Evolutionary conservation across 2,113 vertebrate genomes (phyloP).

Genomic region (Cariama cristata): DNA sequence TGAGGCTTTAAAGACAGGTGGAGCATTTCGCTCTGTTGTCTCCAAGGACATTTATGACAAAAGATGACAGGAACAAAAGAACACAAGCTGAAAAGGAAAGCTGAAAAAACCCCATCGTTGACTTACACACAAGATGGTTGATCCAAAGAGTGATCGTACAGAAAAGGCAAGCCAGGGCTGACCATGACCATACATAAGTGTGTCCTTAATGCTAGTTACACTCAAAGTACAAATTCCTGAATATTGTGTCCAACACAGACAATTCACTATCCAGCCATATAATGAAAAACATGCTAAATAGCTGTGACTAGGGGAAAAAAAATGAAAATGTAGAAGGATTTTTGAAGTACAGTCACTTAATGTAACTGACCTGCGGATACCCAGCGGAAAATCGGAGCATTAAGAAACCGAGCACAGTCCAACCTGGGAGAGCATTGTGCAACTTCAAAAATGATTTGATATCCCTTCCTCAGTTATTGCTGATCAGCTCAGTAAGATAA

Average conservation of each 20-base stretch:
- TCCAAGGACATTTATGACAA: background rate
- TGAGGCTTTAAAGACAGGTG: background rate
- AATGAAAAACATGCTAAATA: background rate
- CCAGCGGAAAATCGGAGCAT: background rate
- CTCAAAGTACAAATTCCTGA: background rate
- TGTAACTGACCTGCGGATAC: background rate
- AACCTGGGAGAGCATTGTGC: background rate
- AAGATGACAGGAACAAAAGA: background rate
- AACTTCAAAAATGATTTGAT: background rate
- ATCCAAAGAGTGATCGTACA: background rate
- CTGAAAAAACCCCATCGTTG: accelerated
- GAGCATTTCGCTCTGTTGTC: background rate
- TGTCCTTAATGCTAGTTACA: background rate
- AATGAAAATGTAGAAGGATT: background rate
- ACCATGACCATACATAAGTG: accelerated
- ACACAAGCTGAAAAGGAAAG: background rate
- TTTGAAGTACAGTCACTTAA: background rate
- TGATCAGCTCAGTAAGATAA: background rate
- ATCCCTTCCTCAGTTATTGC: background rate
- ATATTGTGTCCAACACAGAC: background rate
- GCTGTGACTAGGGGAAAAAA: background rate
- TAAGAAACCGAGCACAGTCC: background rate
- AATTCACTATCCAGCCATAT: background rate
- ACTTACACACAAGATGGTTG: background rate
- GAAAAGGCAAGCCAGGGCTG: background rate